Evolutionary conservation across 2,888 invertebrate species (phyloP).

Genomic region (Epinotia brunnichana): DNA sequence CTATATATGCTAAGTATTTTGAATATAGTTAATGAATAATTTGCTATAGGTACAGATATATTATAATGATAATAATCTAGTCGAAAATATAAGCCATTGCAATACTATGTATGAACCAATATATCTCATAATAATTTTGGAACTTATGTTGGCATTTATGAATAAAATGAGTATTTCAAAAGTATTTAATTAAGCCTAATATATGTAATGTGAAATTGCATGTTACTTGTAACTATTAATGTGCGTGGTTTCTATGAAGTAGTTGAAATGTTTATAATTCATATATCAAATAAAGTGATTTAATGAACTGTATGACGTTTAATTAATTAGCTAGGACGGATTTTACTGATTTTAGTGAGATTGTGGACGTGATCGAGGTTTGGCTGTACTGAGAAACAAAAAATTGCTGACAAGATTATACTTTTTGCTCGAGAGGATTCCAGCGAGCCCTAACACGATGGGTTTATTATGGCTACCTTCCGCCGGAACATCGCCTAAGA

Average conservation of each 20-base stretch:
- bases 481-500: no score
- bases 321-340: background rate
- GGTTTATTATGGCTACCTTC: no score
- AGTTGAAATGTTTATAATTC: conserved; percentile 62
- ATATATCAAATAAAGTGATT: conserved; percentile 67
- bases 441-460: no score
- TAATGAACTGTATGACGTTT: background rate
- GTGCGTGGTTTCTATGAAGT: conserved; percentile 67
- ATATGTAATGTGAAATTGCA: conserved; percentile 45
- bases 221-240: conserved; percentile 51
- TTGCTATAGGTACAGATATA: conserved; percentile 76
- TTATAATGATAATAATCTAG: conserved; percentile 80
- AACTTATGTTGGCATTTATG: conserved; percentile 63
- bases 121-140: conserved; percentile 51
- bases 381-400: background rate
- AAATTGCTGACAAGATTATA: no score
- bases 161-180: conserved; percentile 52
- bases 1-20: conserved; percentile 12
- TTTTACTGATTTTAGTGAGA: no score
- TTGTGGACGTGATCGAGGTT: background rate
- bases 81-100: conserved; percentile 82
- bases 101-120: conserved; percentile 66
- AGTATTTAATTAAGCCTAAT: conserved; percentile 45
- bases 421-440: no score
- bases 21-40: conserved; percentile 42